phyloP scores from a whole-genome alignment of 2,797 vertebrate genomes.

The Thunnus albacares region DNA sequence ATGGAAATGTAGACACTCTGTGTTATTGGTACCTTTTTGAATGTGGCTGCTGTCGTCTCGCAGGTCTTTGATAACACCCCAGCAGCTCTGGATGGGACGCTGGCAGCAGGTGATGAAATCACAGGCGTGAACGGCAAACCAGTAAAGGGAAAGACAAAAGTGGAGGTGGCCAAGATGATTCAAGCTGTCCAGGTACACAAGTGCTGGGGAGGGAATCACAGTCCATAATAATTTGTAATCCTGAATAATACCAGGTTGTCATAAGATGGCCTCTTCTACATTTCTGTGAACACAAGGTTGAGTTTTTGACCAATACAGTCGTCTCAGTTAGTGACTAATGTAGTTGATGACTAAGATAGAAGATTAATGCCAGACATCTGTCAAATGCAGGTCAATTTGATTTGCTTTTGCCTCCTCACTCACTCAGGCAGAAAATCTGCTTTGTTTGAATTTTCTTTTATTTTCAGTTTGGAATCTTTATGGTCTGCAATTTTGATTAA shows the following conservation, averaged over 20 bases:
- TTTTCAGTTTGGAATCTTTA: not conserved
- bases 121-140: conserved; percentile 96
- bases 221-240: not conserved
- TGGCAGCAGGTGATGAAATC: conserved; percentile 98
- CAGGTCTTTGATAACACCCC: conserved; percentile 99
- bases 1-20: not conserved
- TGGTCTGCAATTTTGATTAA: not conserved
- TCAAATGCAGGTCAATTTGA: not conserved
- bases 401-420: not conserved
- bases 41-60: not conserved
- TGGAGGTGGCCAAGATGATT: conserved; percentile 99
- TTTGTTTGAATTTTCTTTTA: not conserved
- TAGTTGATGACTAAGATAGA: not conserved
- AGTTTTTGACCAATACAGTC: not conserved
- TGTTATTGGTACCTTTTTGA: conserved; percentile 26
- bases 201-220: not conserved
- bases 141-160: conserved; percentile 98
- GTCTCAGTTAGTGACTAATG: not conserved
- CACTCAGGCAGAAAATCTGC: not conserved
- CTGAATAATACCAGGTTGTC: not conserved
- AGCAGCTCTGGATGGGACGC: conserved; percentile 92
- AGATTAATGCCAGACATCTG: not conserved
- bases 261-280: not conserved
- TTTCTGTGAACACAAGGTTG: not conserved
- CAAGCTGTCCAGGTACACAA: conserved; percentile 94